phyloP scores from a whole-genome alignment of 2,113 vertebrate genomes.

The Glaucidium brasilianum region DNA sequence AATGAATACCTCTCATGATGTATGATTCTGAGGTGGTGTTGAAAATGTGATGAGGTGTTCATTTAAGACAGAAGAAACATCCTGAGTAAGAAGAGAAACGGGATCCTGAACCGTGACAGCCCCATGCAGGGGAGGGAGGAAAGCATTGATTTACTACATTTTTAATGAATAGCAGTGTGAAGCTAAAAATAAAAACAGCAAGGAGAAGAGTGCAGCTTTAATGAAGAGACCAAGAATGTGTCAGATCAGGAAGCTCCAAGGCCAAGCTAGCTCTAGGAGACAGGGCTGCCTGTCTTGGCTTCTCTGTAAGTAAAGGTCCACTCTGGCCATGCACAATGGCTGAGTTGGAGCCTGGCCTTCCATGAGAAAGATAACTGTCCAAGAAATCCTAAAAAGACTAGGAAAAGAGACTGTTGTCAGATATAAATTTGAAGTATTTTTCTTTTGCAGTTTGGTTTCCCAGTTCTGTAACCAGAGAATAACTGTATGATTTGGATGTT shows the following conservation, averaged over 20 bases:
- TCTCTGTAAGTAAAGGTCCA: neutral
- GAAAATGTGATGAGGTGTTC: neutral
- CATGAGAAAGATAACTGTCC: neutral
- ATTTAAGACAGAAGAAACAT: neutral
- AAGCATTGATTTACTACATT: neutral
- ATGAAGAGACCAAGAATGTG: neutral
- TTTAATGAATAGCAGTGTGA: neutral
- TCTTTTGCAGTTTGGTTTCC: neutral
- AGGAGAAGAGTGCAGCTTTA: neutral
- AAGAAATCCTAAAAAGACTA: neutral
- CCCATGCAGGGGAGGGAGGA: neutral
- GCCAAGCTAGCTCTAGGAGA: neutral
- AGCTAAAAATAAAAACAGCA: neutral
- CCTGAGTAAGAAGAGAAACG: neutral
- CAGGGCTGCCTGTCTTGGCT: neutral
- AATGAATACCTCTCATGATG: neutral
- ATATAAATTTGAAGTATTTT: neutral
- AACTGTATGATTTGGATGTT: neutral
- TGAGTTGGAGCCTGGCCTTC: neutral
- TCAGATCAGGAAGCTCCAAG: neutral
- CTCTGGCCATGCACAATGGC: neutral
- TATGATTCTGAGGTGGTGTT: fast-evolving
- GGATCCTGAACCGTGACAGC: neutral
- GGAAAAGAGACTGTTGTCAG: neutral
- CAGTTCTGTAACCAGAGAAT: neutral